phyloP scores from a whole-genome alignment of 2,113 vertebrate genomes.

The Thunnus thynnus region DNA sequence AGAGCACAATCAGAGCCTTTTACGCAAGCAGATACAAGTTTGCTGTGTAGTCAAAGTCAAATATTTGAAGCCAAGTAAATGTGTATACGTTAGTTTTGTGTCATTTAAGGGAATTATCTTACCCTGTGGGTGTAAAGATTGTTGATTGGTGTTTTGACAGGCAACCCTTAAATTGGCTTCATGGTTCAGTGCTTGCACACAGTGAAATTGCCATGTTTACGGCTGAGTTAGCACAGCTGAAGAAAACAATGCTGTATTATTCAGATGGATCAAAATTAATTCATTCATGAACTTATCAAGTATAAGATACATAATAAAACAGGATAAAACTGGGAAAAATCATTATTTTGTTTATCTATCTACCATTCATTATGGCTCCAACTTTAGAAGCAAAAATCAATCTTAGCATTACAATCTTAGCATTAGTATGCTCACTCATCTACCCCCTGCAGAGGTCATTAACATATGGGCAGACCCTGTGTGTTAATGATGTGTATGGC shows the following conservation, averaged over 20 bases:
- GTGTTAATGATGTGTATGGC: constrained; percentile 4
- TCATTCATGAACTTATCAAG: not conserved
- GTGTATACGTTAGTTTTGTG: constrained; percentile 8
- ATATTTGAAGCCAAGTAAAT: not conserved
- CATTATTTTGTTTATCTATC: no score
- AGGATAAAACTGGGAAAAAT: not conserved
- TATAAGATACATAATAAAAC: not conserved
- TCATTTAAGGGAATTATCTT: constrained; percentile 6
- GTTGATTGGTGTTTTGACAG: constrained; percentile 20
- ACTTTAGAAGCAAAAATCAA: not conserved
- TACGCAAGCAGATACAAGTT: not conserved
- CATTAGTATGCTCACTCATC: not conserved
- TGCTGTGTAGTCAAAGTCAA: not conserved
- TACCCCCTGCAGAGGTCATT: constrained; percentile 23
- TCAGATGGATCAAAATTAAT: constrained; percentile 15
- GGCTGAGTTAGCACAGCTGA: not conserved
- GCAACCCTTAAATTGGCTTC: not conserved
- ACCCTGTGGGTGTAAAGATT: not conserved
- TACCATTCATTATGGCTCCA: not conserved
- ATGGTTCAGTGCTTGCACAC: constrained; percentile 29
- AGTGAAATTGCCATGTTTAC: constrained; percentile 2
- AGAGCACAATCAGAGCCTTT: not conserved
- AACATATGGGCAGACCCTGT: not conserved
- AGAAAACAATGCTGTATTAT: not conserved
- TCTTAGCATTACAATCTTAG: not conserved